These are phyloP conservation scores for Acipenser oxyrinchus DNA, from an alignment of 2,797 vertebrate species.

Conservation along the genomic window DNA sequence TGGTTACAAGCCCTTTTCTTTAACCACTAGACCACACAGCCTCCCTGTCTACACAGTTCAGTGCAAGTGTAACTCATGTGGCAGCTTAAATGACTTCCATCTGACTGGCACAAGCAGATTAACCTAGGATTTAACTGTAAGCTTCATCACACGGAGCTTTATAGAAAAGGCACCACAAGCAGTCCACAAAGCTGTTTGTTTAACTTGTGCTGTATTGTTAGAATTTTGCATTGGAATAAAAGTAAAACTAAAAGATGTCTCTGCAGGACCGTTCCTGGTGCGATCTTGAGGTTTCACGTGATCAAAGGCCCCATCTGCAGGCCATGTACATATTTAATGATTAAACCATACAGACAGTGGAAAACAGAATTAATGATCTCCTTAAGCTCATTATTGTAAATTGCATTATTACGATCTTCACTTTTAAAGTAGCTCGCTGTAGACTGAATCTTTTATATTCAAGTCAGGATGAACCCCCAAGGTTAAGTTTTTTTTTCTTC, in stretches of 20 bases:
- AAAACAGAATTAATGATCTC: slow-evolving; percentile 38
- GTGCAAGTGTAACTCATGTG: slow-evolving; percentile 11
- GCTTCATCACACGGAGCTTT: slow-evolving; percentile 12
- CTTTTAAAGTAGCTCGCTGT: neutral
- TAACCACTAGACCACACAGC: too few species aligned
- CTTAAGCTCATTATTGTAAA: slow-evolving; percentile 37
- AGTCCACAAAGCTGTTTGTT: neutral
- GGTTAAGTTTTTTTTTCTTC: slow-evolving; percentile 20
- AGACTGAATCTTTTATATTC: neutral
- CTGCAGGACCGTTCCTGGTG: slow-evolving; percentile 4
- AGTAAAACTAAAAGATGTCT: too few species aligned
- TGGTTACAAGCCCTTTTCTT: too few species aligned
- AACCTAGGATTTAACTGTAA: slow-evolving; percentile 13
- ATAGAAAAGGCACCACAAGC: neutral
- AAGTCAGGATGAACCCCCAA: slow-evolving; percentile 14
- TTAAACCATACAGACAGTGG: slow-evolving; percentile 26
- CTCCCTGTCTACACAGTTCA: slow-evolving; percentile 4
- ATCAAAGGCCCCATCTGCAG: slow-evolving; percentile 11
- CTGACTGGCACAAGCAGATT: slow-evolving; percentile 8
- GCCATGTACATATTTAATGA: slow-evolving; percentile 29
- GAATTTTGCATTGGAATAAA: too few species aligned
- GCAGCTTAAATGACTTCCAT: slow-evolving; percentile 13
- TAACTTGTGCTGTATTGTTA: too few species aligned
- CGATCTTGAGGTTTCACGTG: neutral
- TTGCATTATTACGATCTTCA: neutral